These are phyloP conservation scores for Synodontis membranacea DNA, from an alignment of 2,113 vertebrate genomes.

Conservation along the genomic window DNA sequence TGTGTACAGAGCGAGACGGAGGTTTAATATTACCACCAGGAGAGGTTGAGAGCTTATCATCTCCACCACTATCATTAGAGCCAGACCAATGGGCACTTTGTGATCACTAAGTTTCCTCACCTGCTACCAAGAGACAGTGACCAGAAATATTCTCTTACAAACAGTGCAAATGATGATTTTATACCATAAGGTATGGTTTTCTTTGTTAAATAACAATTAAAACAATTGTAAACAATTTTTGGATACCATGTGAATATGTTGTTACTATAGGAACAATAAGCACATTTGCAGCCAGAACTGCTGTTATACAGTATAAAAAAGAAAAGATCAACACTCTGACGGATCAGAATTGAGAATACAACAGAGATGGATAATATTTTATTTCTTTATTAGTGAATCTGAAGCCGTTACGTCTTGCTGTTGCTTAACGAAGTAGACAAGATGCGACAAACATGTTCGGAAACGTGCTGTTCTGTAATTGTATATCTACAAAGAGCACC, in stretches of 20 bases:
- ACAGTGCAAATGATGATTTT: neutral
- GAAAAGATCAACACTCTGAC: neutral
- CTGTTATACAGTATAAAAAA: neutral
- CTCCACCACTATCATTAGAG: constrained; percentile 17
- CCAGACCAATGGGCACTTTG: neutral
- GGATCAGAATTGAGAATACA: neutral
- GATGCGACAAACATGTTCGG: neutral
- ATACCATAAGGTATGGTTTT: neutral
- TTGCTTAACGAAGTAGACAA: neutral
- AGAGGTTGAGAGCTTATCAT: neutral
- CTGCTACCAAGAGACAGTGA: constrained; percentile 25
- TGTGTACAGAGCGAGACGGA: neutral
- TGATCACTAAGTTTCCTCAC: constrained; percentile 30
- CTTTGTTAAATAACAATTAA: neutral
- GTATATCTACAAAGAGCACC: neutral
- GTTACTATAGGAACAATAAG: neutral
- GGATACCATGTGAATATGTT: neutral
- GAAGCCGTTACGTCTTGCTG: neutral
- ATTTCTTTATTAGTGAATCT: neutral
- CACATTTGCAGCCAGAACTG: neutral
- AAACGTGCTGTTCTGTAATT: neutral
- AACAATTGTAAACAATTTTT: too few species aligned
- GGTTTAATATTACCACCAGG: constrained; percentile 12
- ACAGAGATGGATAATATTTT: neutral
- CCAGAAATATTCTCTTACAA: constrained; percentile 19